A percentile compares a stretch with the other conserved stretches of the same genome.
phyloP scores from a whole-genome alignment of 1,140 invertebrate genomes.

The Brachionus paranguensis region DNA sequence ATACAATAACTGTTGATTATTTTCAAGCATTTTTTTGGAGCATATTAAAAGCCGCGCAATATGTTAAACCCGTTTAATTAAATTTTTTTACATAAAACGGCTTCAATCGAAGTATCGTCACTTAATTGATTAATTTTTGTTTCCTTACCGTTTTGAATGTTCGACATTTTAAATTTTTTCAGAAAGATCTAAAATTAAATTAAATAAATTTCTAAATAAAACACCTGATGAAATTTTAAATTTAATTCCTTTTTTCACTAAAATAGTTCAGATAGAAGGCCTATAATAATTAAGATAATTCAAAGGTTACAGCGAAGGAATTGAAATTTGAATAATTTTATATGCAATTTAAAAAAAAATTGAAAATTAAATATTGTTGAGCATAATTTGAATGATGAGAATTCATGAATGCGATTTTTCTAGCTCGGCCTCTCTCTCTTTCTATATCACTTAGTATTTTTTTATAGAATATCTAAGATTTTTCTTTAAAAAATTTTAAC shows the following conservation, averaged over 20 bases:
- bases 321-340: neutral
- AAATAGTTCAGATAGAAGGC: too few relatives aligned
- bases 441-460: neutral
- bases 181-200: neutral
- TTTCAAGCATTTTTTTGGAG: neutral
- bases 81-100: neutral
- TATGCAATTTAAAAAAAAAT: neutral
- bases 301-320: neutral
- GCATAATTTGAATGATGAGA: constrained; percentile 36
- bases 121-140: neutral
- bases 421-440: neutral
- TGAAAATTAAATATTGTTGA: neutral
- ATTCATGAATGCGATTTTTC: constrained; percentile 5
- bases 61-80: neutral
- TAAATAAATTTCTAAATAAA: neutral
- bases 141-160: constrained; percentile 16
- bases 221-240: neutral
- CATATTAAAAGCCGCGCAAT: neutral
- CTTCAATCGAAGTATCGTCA: neutral
- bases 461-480: neutral
- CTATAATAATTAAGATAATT: neutral
- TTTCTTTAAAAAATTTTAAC: neutral
- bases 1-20: neutral
- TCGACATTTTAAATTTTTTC: constrained; percentile 14
- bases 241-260: neutral